Evolutionary conservation across 2,113 vertebrate genomes (phyloP).

Genomic region (Trichomycterus rosablanca): DNA sequence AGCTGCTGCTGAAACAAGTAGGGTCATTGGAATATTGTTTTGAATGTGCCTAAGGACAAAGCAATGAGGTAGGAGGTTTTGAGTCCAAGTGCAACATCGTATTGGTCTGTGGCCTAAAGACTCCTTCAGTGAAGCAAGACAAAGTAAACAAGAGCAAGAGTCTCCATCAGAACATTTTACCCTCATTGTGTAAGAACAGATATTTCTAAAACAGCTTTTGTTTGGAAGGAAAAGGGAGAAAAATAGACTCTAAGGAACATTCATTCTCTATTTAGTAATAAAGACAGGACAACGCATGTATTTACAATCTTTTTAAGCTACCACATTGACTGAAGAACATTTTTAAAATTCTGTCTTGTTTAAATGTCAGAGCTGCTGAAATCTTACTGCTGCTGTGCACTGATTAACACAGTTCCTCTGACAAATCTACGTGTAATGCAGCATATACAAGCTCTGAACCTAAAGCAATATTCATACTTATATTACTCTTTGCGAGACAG

Average conservation of each 20-base stretch:
- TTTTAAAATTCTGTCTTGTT: not conserved
- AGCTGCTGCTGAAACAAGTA: not conserved
- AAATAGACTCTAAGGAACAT: conserved; percentile 6
- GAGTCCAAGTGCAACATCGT: conserved; percentile 43
- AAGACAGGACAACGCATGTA: conserved; percentile 1
- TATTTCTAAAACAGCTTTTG: conserved; percentile 22
- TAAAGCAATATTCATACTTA: too few relatives aligned
- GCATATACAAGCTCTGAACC: too few relatives aligned
- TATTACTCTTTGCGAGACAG: too few relatives aligned
- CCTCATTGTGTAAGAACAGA: conserved; percentile 33
- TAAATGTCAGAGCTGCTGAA: not conserved
- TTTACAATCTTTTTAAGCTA: conserved; percentile 7
- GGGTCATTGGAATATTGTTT: conserved; percentile 35
- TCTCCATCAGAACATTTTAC: conserved; percentile 35
- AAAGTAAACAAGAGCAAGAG: conserved; percentile 39
- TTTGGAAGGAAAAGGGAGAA: conserved; percentile 6
- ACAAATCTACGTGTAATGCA: too few relatives aligned
- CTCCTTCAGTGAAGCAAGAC: conserved; percentile 41
- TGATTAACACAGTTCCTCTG: too few relatives aligned
- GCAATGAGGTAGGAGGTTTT: conserved; percentile 32
- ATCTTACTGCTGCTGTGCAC: too few relatives aligned
- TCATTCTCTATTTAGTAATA: conserved; percentile 12
- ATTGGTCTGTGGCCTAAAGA: conserved; percentile 42
- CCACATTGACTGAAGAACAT: not conserved
- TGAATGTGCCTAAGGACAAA: conserved; percentile 25